Evolutionary conservation across 92 coral and sea anemone species (phyloP).

Genomic region (Palythoa grandis): DNA sequence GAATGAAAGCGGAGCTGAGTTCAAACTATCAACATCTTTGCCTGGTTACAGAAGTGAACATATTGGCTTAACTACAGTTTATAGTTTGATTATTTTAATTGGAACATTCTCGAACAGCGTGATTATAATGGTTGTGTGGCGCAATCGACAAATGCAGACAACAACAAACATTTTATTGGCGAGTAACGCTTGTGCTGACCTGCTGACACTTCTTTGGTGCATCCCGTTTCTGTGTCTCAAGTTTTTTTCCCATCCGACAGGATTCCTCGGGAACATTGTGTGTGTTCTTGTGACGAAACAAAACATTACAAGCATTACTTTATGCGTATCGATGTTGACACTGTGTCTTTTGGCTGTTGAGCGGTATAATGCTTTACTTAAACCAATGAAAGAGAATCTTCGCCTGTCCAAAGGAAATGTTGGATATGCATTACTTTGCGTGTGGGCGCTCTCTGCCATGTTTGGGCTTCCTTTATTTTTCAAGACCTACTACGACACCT

Average conservation of each 20-base stretch:
- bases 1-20: conserved; percentile 16
- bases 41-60: conserved; percentile 29
- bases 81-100: conserved; percentile 42
- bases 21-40: neutral
- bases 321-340: conserved; percentile 59
- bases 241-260: conserved; percentile 48
- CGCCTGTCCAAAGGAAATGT: conserved; percentile 55
- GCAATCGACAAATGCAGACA: conserved; percentile 56
- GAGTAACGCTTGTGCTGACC: conserved; percentile 65
- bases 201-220: conserved; percentile 54
- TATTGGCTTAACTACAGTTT: conserved; percentile 38
- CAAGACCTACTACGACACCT: conserved; percentile 56
- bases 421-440: conserved; percentile 49
- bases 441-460: conserved; percentile 52
- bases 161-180: conserved; percentile 66
- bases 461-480: conserved; percentile 57
- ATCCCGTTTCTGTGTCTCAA: conserved; percentile 53
- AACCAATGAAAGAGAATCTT: conserved; percentile 58
- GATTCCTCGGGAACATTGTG: conserved; percentile 46
- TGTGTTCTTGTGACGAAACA: conserved; percentile 61
- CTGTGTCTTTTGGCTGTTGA: conserved; percentile 68
- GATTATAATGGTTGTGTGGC: conserved; percentile 46
- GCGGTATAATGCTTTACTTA: conserved; percentile 61
- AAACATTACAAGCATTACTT: conserved; percentile 52
- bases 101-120: conserved; percentile 56